These are phyloP conservation scores for Paracanthobrama guichenoti DNA, from an alignment of 2,113 vertebrate species.

Conservation along the genomic window DNA sequence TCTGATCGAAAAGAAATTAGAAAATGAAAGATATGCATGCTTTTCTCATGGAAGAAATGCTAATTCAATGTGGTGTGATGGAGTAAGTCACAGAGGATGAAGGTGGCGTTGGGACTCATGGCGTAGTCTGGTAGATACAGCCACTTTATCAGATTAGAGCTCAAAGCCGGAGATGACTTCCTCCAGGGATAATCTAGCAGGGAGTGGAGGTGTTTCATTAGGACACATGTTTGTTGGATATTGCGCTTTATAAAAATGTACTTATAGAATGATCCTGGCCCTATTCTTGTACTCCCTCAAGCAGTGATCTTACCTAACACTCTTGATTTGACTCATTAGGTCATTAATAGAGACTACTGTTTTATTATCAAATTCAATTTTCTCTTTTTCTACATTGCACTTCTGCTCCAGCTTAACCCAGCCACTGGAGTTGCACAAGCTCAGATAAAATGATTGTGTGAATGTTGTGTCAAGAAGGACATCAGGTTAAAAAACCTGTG, in stretches of 20 bases:
- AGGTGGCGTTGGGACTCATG: slow-evolving; percentile 73
- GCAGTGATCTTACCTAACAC: no score
- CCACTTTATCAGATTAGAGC: slow-evolving; percentile 80
- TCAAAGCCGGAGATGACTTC: slow-evolving; percentile 64
- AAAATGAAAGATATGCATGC: not conserved
- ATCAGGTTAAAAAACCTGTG: not conserved
- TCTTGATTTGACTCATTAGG: no score
- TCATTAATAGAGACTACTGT: no score
- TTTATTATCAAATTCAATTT: no score
- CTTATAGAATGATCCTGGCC: no score
- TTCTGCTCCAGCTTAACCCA: no score
- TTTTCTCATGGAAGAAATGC: not conserved
- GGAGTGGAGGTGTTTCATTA: slow-evolving; percentile 13
- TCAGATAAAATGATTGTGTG: not conserved
- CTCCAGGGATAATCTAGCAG: slow-evolving; percentile 79
- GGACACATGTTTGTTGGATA: not conserved
- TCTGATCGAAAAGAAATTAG: slow-evolving; percentile 59
- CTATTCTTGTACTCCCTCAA: no score
- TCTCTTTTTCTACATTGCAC: no score
- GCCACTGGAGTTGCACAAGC: not conserved
- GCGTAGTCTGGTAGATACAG: slow-evolving; percentile 79
- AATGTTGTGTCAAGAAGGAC: not conserved
- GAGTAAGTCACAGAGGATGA: slow-evolving; percentile 74
- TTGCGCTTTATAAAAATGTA: not conserved
- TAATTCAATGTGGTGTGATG: not conserved